A percentile compares a stretch with the other conserved stretches of the same genome.
These are phyloP conservation scores for Acipenser transmontanus DNA, from an alignment of 2,797 vertebrate genomes.

Conservation along the genomic window DNA sequence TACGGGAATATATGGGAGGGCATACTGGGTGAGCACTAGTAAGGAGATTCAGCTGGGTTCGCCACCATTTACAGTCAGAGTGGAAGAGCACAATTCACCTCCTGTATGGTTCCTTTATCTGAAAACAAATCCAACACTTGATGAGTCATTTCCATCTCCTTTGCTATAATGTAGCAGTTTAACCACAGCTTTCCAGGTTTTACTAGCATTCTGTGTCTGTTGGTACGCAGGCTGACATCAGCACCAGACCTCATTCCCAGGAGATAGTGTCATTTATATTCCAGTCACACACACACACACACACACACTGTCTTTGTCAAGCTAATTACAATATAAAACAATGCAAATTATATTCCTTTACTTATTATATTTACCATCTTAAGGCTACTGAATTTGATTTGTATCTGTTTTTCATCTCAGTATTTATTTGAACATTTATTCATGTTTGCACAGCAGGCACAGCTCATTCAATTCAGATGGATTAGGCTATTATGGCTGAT, in stretches of 20 bases:
- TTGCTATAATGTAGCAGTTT: too few relatives aligned
- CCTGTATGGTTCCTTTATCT: too few relatives aligned
- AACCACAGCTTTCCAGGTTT: too few relatives aligned
- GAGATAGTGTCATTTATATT: conserved; percentile 33
- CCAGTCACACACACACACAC: conserved; percentile 38
- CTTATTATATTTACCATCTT: neutral
- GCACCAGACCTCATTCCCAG: conserved; percentile 16
- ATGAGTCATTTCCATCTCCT: too few relatives aligned
- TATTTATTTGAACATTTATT: neutral
- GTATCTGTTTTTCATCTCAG: neutral
- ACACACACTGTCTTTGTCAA: conserved; percentile 18
- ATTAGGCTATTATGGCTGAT: neutral
- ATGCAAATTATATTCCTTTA: conserved; percentile 10
- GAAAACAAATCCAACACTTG: too few relatives aligned
- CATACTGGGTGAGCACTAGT: too few relatives aligned
- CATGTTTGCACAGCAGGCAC: neutral
- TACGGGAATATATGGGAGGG: too few relatives aligned
- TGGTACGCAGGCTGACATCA: conserved; percentile 17
- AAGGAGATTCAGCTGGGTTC: too few relatives aligned
- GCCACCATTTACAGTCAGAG: too few relatives aligned
- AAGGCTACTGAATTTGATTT: neutral
- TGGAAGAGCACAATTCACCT: too few relatives aligned
- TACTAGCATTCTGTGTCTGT: neutral
- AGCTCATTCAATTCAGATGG: too few relatives aligned
- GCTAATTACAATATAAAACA: conserved; percentile 4